Evolutionary conservation across 2,888 invertebrate species (phyloP).

Genomic region (Spodoptera picta): DNA sequence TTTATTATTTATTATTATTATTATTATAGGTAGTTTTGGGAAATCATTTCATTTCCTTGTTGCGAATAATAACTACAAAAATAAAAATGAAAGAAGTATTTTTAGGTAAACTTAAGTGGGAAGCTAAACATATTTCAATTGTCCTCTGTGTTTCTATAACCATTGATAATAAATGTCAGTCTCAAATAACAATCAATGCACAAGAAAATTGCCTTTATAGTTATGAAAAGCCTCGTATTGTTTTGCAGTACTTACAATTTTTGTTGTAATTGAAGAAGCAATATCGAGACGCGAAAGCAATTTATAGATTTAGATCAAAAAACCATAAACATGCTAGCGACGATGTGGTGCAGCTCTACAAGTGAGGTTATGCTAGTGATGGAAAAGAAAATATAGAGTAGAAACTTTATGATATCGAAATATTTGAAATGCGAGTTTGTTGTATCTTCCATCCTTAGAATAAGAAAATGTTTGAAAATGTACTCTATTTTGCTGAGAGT

Average conservation of each 20-base stretch:
- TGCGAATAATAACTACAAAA: too few relatives aligned
- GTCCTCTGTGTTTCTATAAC: too few relatives aligned
- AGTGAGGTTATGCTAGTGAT: slow-evolving; percentile 28
- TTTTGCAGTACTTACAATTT: slow-evolving; percentile 26
- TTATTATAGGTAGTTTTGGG: too few relatives aligned
- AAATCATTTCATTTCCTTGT: too few relatives aligned
- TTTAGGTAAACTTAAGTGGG: too few relatives aligned
- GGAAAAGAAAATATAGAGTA: slow-evolving; percentile 14
- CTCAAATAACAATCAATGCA: too few relatives aligned
- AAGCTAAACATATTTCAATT: too few relatives aligned
- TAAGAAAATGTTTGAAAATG: too few relatives aligned
- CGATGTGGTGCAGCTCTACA: slow-evolving; percentile 55
- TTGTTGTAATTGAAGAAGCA: slow-evolving; percentile 61
- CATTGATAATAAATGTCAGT: too few relatives aligned
- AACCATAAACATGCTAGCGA: slow-evolving; percentile 73
- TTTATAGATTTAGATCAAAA: slow-evolving; percentile 82
- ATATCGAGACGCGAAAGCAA: slow-evolving; percentile 74
- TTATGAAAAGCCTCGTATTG: slow-evolving; percentile 6
- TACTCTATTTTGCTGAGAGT: neutral
- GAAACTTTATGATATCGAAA: neutral
- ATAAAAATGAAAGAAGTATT: too few relatives aligned
- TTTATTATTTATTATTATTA: too few relatives aligned
- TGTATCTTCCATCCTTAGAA: neutral
- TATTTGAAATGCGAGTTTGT: neutral
- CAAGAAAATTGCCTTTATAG: too few relatives aligned